Base-by-base conservation (phyloP, 2,797 vertebrate species). In the Rhinichthys osculus region DNA sequence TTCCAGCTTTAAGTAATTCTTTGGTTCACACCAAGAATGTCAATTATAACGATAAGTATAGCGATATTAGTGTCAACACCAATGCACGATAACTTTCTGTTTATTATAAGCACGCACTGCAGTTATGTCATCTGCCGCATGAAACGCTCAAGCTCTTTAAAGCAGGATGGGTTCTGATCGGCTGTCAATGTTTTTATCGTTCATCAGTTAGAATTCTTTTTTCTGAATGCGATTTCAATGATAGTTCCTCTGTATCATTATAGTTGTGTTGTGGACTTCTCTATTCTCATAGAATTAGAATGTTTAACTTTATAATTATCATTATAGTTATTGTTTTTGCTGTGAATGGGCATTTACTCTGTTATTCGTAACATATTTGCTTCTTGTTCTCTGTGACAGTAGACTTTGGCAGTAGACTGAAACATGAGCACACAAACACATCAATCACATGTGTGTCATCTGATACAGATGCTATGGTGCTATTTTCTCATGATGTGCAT, bases 401-500 rank as follows among this genome's bases (percentile, higher is more conserved):
- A 23, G n/a, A 67, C 30, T 74, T 62, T 64, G 19, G 27, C 57
- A 27, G 44, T 30, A 76, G 35, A 78, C 35, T 78, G 74, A 78
- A 79, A 87, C 76, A 40, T 50, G 67, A 70, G 44, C 66, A 71
- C 64, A 74, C 69, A 38, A 42, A 79, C 67, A 74, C 23, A 67
- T 64, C 76, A 78, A 78, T 70, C 40, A 47, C 14, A 42, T 52
- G 54, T 57, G 6, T 67, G 66, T 35, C 42, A 83, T 70, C 13
- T 52, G 42, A 83, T 67, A 81, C 21, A 74, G 47, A 66, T 59
- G 66, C 66, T 79, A 17, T 62, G 66, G 38, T 71, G 50, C 76
- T 17, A 85, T 40, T 85, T 85, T 79, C 83, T 85, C 83, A 85
- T 62, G 35, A 78, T 72, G 77, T 72, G 52, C 66, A 57, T 47